Conservation (phyloP, 2,113 vertebrate species). For the Limnothrissa miodon region DNA sequence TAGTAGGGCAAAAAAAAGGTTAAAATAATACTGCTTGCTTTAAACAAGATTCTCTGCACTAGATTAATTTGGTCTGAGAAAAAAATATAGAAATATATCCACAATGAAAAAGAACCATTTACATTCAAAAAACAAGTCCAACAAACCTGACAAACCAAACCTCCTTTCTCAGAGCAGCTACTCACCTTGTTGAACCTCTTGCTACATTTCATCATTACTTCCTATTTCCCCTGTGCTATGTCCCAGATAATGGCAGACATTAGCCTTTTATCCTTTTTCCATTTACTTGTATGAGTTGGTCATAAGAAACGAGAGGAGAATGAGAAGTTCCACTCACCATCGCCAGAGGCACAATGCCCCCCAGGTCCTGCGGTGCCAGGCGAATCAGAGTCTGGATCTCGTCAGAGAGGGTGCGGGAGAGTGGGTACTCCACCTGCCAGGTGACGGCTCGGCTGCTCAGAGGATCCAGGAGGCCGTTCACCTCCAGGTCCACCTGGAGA, state of each 20-base stretch:
- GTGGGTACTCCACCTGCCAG: constrained; percentile 94
- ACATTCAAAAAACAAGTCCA: neutral
- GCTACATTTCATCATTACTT: constrained; percentile 11
- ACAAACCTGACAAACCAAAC: neutral
- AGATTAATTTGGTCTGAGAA: neutral
- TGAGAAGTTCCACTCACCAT: constrained; percentile 77
- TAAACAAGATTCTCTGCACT: neutral
- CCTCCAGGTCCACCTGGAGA: constrained; percentile 86
- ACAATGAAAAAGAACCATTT: neutral
- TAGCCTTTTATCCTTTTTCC: neutral
- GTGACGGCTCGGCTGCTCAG: constrained; percentile 81
- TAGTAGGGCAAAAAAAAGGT: neutral
- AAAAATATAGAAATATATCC: too few species aligned
- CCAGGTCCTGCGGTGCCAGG: constrained; percentile 86
- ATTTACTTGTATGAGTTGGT: neutral
- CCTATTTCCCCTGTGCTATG: neutral
- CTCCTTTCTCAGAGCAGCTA: neutral
- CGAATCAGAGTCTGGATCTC: constrained; percentile 82
- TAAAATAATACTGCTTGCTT: neutral
- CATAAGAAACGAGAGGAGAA: neutral
- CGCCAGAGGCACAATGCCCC: constrained; percentile 87
- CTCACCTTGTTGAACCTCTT: neutral
- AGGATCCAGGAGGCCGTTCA: constrained; percentile 81
- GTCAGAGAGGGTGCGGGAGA: constrained; percentile 69
- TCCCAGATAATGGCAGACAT: neutral